Percentiles rank a stretch among this genome's conserved stretches.
These are phyloP conservation scores for Sesamia inferens DNA, from an alignment of 2,888 invertebrate species.

Conservation along the genomic window DNA sequence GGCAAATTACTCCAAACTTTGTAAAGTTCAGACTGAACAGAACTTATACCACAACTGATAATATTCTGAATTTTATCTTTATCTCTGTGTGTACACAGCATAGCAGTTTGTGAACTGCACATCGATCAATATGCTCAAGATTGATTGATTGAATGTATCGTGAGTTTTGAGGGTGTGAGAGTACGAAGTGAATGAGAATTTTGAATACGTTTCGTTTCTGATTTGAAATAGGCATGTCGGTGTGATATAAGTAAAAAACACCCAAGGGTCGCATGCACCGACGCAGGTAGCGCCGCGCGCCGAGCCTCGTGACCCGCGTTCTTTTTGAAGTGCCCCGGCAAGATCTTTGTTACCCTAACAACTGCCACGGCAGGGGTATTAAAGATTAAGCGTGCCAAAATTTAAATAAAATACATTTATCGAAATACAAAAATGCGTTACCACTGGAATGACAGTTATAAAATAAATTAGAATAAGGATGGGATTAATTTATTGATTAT, in stretches of 20 bases:
- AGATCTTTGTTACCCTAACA: background rate
- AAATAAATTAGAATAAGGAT: background rate
- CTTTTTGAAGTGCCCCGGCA: background rate
- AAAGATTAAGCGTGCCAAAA: background rate
- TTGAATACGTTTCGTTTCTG: background rate
- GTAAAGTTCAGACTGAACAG: background rate
- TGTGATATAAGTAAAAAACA: background rate
- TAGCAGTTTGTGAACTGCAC: background rate
- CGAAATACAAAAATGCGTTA: background rate
- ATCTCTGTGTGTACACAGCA: background rate
- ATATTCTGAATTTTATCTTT: background rate
- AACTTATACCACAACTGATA: background rate
- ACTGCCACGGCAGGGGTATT: background rate
- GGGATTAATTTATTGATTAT: background rate
- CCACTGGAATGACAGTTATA: background rate
- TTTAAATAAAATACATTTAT: background rate
- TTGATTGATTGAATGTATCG: background rate
- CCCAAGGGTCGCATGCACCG: background rate
- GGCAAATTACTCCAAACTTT: background rate
- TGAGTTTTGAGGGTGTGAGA: background rate
- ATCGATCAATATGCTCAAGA: background rate
- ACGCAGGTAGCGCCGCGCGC: constrained; percentile 11
- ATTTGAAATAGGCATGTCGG: background rate
- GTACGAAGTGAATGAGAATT: background rate
- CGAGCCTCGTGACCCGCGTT: background rate